These are phyloP conservation scores for Nyctibius grandis DNA, from an alignment of 2,797 vertebrate species.

Conservation along the genomic window DNA sequence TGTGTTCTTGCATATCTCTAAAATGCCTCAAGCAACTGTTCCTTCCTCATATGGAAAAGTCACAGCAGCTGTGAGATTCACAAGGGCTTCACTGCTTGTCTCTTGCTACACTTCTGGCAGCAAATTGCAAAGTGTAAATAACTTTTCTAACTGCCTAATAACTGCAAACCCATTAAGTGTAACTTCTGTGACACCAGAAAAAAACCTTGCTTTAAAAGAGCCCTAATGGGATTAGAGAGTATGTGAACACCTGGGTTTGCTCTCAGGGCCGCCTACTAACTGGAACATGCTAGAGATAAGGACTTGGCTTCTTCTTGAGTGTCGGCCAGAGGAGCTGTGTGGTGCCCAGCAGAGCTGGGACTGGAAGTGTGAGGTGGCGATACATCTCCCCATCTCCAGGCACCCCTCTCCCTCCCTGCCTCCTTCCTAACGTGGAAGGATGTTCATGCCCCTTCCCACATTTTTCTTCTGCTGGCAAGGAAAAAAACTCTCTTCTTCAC, in stretches of 20 bases:
- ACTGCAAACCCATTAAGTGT: slow-evolving; percentile 65
- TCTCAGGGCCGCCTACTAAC: slow-evolving; percentile 2
- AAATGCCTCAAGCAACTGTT: slow-evolving; percentile 65
- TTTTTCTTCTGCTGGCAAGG: neutral
- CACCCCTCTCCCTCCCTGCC: fast-evolving
- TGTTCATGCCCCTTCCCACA: neutral
- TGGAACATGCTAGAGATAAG: slow-evolving; percentile 16
- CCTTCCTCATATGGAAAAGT: slow-evolving; percentile 1
- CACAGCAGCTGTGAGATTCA: slow-evolving; percentile 68
- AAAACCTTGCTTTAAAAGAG: slow-evolving; percentile 47
- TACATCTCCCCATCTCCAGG: neutral
- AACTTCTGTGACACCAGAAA: slow-evolving; percentile 61
- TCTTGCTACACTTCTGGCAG: slow-evolving; percentile 48
- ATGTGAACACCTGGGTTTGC: slow-evolving; percentile 56
- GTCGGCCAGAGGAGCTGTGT: neutral
- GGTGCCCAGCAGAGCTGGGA: neutral
- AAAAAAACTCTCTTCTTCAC: neutral
- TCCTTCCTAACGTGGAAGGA: neutral
- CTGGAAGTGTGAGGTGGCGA: neutral
- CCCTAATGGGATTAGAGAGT: slow-evolving; percentile 53
- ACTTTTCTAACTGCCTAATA: slow-evolving; percentile 53
- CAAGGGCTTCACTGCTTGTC: slow-evolving; percentile 35
- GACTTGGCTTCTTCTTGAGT: neutral
- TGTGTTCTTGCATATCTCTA: slow-evolving; percentile 47
- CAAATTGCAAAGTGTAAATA: slow-evolving; percentile 4